Conservation (phyloP, 2,797 vertebrate genomes). For the Dallia pectoralis region DNA sequence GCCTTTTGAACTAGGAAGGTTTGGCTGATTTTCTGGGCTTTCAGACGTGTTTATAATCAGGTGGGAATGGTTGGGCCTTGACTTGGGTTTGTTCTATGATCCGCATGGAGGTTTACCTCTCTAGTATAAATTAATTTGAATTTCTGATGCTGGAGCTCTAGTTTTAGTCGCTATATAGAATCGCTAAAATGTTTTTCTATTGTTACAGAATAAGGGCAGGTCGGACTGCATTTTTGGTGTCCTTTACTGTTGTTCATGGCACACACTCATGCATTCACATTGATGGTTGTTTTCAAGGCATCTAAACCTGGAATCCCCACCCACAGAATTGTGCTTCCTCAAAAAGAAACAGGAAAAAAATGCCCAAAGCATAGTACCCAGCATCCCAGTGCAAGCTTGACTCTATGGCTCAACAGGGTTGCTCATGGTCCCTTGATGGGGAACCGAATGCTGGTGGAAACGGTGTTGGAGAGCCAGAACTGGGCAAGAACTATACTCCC, state of each 20-base stretch:
- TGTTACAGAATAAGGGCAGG: background rate
- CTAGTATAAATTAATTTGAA: background rate
- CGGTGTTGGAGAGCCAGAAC: background rate
- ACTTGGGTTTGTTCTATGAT: conserved; percentile 2
- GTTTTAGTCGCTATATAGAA: background rate
- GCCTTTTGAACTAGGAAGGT: conserved; percentile 33
- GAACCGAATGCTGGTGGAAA: too few species aligned
- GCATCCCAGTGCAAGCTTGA: too few species aligned
- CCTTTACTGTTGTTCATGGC: background rate
- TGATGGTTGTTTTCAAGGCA: background rate
- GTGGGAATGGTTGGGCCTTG: conserved; percentile 35
- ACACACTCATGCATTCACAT: background rate
- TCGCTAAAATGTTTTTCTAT: background rate
- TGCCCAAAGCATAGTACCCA: too few species aligned
- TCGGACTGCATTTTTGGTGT: background rate
- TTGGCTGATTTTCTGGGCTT: conserved; percentile 39
- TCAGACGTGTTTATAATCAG: conserved; percentile 39
- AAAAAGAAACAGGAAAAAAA: too few species aligned
- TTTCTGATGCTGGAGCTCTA: conserved; percentile 19
- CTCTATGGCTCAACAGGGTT: too few species aligned
- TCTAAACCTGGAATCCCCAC: background rate
- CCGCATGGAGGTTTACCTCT: background rate
- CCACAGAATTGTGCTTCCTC: too few species aligned
- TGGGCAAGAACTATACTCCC: conserved; percentile 31
- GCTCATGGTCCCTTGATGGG: too few species aligned